These are phyloP conservation scores for Micronycteris hirsuta DNA, from an alignment of 2,113 vertebrate genomes.

Conservation along the genomic window DNA sequence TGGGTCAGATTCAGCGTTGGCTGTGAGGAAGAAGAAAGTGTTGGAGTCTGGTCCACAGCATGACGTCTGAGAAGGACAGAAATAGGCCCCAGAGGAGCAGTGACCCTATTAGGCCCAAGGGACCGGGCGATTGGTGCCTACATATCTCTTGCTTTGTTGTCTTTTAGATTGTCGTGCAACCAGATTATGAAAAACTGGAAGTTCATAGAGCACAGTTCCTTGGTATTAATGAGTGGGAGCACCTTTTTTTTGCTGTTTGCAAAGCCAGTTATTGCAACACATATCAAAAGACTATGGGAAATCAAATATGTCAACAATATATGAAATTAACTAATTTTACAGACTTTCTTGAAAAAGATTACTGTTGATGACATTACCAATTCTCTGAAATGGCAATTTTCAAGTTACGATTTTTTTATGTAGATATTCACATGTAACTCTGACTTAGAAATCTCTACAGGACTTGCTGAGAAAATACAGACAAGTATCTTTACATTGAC, in stretches of 20 bases:
- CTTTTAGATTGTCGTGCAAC: neutral
- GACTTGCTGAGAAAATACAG: neutral
- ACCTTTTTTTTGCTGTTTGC: neutral
- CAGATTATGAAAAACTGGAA: too few relatives aligned
- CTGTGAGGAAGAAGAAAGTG: neutral
- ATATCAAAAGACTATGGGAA: neutral
- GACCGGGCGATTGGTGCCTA: neutral
- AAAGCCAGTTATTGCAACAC: neutral
- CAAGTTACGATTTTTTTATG: neutral
- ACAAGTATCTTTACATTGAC: constrained; percentile 15
- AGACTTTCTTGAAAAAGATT: neutral
- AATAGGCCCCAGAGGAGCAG: neutral
- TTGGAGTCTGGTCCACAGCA: accelerated
- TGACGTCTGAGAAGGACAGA: neutral
- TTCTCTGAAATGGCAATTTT: neutral
- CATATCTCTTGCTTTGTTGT: neutral
- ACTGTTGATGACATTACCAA: neutral
- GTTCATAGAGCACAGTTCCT: neutral
- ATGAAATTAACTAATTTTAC: neutral
- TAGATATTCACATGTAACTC: neutral
- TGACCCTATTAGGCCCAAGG: accelerated
- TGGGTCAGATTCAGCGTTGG: neutral
- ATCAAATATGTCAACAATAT: neutral
- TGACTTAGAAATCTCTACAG: neutral
- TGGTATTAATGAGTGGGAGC: neutral